phyloP scores from a whole-genome alignment of 2,113 vertebrate genomes.

The Hucho hucho region DNA sequence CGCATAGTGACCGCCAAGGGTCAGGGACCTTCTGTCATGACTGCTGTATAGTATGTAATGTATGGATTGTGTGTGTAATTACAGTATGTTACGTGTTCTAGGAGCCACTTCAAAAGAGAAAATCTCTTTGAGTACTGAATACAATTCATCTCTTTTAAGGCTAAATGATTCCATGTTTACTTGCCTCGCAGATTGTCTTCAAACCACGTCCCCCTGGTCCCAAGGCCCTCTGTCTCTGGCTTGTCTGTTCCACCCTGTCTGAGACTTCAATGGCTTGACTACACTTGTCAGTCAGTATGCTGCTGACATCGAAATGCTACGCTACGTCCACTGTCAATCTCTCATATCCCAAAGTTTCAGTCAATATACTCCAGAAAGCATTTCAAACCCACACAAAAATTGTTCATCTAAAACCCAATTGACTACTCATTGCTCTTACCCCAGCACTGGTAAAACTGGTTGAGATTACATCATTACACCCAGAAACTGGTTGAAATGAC shows the following conservation, averaged over 20 bases:
- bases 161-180: neutral
- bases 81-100: no score
- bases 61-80: neutral
- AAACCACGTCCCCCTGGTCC: slow-evolving; percentile 14
- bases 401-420: neutral
- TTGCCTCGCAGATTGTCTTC: slow-evolving; percentile 38
- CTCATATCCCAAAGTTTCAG: slow-evolving; percentile 23
- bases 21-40: slow-evolving; percentile 24
- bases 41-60: slow-evolving; percentile 5
- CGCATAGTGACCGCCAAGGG: slow-evolving; percentile 35
- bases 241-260: slow-evolving; percentile 42
- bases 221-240: slow-evolving; percentile 4
- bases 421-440: neutral
- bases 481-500: neutral
- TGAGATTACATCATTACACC: neutral
- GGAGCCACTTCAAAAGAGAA: no score
- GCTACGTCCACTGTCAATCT: slow-evolving; percentile 41
- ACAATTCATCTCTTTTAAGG: neutral
- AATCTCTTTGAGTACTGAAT: neutral
- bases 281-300: slow-evolving; percentile 44
- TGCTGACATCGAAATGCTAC: slow-evolving; percentile 46
- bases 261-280: slow-evolving; percentile 42
- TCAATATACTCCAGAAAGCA: slow-evolving; percentile 13
- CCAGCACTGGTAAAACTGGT: no score
- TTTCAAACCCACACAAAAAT: neutral